Evolutionary conservation across 2,797 vertebrate species (phyloP).

Genomic region (Glyptemys insculpta): DNA sequence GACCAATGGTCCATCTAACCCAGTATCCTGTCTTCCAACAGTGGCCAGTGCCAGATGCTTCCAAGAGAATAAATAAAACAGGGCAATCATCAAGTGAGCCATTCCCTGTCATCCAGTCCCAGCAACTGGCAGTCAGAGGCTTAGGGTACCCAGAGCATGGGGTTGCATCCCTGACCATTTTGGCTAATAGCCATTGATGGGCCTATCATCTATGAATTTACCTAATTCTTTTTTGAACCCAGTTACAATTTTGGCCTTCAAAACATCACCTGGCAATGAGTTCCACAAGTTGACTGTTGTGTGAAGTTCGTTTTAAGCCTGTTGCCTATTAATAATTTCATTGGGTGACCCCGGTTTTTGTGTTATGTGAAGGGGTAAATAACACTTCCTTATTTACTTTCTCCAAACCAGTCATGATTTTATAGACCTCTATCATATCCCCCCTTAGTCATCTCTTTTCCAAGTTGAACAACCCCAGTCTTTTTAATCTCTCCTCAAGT

Average conservation of each 20-base stretch:
- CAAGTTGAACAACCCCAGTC: background rate
- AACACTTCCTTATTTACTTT: background rate
- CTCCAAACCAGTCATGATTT: background rate
- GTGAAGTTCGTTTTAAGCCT: background rate
- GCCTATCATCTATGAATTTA: background rate
- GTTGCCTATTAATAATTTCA: no score
- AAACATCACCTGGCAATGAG: background rate
- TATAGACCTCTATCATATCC: background rate
- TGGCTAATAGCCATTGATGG: background rate
- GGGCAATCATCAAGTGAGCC: background rate
- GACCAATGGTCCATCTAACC: background rate
- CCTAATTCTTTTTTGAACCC: background rate
- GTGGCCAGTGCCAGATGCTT: background rate
- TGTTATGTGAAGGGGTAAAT: background rate
- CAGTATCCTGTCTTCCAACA: background rate
- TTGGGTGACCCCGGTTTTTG: background rate
- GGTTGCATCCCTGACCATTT: background rate
- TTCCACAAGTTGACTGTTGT: background rate
- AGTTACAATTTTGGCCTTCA: background rate
- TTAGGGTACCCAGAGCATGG: background rate
- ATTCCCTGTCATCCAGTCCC: background rate
- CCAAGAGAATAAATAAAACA: background rate
- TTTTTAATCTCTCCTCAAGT: background rate
- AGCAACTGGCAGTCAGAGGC: background rate
- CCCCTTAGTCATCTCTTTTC: background rate